phyloP scores from a whole-genome alignment of 2,113 vertebrate genomes.

The Tinamus guttatus region DNA sequence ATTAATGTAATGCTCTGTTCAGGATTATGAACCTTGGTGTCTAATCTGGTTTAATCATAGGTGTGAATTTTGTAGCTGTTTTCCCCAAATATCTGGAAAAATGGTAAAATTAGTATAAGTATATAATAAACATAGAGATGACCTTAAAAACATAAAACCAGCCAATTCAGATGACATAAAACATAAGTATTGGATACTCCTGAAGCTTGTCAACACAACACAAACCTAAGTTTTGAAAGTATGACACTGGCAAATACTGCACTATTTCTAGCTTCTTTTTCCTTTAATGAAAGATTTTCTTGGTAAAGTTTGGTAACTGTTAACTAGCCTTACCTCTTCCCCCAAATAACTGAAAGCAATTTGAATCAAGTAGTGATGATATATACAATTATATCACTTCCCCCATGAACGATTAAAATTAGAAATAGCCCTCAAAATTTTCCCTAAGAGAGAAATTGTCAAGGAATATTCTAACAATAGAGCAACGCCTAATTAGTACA shows the following conservation, averaged over 20 bases:
- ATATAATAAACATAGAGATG: neutral
- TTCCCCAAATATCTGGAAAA: neutral
- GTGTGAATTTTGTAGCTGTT: neutral
- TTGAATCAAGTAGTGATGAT: neutral
- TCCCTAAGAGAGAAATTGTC: neutral
- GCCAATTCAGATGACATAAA: neutral
- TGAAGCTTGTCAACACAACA: neutral
- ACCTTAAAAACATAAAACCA: neutral
- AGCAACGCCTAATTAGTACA: neutral
- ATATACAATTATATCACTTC: neutral
- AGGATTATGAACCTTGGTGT: neutral
- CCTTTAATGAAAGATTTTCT: neutral
- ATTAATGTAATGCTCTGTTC: neutral
- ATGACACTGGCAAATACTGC: neutral
- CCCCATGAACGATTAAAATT: neutral
- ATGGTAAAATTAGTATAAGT: neutral
- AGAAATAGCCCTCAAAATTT: neutral
- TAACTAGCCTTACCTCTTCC: accelerated
- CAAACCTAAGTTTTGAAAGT: neutral
- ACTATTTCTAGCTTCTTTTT: neutral
- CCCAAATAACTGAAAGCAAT: neutral
- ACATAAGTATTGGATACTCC: neutral
- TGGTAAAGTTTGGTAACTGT: neutral
- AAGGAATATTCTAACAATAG: neutral
- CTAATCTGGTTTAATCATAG: neutral